These are phyloP conservation scores for Platycheirus rosarum DNA, from an alignment of 2,888 invertebrate genomes.

Conservation along the genomic window DNA sequence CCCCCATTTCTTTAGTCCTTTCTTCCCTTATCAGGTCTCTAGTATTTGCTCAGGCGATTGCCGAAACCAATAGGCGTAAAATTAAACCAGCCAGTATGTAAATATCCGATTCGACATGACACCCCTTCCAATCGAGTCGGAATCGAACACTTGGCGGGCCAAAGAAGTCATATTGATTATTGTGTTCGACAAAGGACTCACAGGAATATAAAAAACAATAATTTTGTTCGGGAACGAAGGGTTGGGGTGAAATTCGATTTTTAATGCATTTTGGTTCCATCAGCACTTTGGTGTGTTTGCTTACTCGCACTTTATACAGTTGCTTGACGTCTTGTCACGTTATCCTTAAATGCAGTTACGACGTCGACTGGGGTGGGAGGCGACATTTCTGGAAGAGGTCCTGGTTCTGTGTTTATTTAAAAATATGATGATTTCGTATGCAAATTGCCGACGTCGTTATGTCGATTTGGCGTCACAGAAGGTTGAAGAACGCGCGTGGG, in stretches of 20 bases:
- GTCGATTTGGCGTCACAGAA: conserved; percentile 65
- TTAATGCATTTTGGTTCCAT: conserved; percentile 54
- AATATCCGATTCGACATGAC: conserved; percentile 67
- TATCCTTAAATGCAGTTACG: conserved; percentile 52
- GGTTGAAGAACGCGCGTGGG: conserved; percentile 17
- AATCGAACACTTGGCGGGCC: conserved; percentile 53
- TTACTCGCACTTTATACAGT: conserved; percentile 10
- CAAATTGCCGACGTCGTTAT: conserved; percentile 72
- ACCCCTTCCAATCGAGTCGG: conserved; percentile 24
- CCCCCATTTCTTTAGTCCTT: conserved; percentile 12
- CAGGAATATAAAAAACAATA: conserved; percentile 42
- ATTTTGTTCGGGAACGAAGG: conserved; percentile 27
- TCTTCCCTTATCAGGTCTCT: conserved; percentile 52
- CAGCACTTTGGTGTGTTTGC: conserved; percentile 27
- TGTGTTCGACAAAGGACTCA: conserved; percentile 49
- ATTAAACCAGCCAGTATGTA: conserved; percentile 79
- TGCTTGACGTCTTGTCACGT: conserved; percentile 68
- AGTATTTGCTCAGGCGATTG: conserved; percentile 83
- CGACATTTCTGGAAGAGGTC: conserved; percentile 11
- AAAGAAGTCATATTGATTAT: conserved; percentile 65
- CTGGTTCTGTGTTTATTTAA: conserved; percentile 61
- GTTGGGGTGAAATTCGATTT: conserved; percentile 45
- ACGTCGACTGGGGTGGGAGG: not conserved
- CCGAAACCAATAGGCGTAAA: conserved; percentile 83
- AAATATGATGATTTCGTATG: conserved; percentile 72